Base-by-base conservation (phyloP, 2,888 invertebrate genomes). In the Pseudoips prasinana region DNA sequence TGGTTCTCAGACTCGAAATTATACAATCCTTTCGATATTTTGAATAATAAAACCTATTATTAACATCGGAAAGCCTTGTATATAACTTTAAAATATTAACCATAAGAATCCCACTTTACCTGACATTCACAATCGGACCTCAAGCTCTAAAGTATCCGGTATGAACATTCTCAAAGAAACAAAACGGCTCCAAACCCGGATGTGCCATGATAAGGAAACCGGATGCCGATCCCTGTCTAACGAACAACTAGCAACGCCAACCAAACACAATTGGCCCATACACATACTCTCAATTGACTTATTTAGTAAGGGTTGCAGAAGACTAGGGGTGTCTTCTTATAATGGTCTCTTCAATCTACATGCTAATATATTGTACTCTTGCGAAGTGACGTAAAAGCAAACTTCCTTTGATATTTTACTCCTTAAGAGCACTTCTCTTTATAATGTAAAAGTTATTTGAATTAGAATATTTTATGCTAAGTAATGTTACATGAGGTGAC, bases 141-240 rank as follows among this genome's bases (percentile, higher is more conserved):
- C 20, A 20, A 20, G 43, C 44, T 41, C 48, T 48, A 58, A 55
- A 63, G 60, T 58, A 62, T 73, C 73, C 71, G 64, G 65, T 64
- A 66, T 14, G n/a, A n/a, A n/a, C 69, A 72, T 62, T 59, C 64
- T 70, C 68, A 73, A 74, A 77, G 76, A 76, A 75, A 78, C 78
- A 76, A 74, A 77, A 72, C 70, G 62, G 62, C 63, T 68, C 63
- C 54, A 58, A 44, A 53, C 58, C 74, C 77, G 79, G 82, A 82
- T 68, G 64, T 49, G 48, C 49, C 67, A 60, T 79, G 79, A 82
- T 80, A 77, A 76, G 79, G 75, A 77, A 74, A 79, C 80, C 74
- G 80, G 81, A 80, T 56, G 70, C 68, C 64, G 62, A 75, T 72
- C 72, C 69, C 57, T 55, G 57, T 60, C 75, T 79, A 81, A 81